These are phyloP conservation scores for Venusia cambrica DNA, from an alignment of 2,888 invertebrate species.

Conservation along the genomic window DNA sequence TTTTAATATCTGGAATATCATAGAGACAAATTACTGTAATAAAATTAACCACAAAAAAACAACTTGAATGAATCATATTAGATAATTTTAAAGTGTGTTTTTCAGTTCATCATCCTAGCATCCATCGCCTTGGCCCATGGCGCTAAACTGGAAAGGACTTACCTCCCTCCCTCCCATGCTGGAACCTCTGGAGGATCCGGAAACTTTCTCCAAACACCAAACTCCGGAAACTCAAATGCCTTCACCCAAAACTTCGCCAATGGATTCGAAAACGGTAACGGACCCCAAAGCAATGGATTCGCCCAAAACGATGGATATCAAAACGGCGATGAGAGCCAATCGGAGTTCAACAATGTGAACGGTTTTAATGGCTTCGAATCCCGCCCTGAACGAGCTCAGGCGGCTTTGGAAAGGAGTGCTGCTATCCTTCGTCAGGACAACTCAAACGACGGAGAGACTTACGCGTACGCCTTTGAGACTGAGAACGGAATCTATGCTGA, in stretches of 20 bases:
- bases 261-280: too few relatives aligned
- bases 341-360: slow-evolving; percentile 32
- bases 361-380: slow-evolving; percentile 30
- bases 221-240: slow-evolving; percentile 27
- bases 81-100: slow-evolving; percentile 5
- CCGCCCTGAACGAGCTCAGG: slow-evolving; percentile 58
- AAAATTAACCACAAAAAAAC: neutral
- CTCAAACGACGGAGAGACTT: slow-evolving; percentile 63
- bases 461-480: slow-evolving; percentile 64
- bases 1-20: too few relatives aligned
- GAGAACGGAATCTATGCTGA: slow-evolving; percentile 70
- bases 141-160: slow-evolving; percentile 63
- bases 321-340: slow-evolving; percentile 13
- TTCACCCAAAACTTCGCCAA: slow-evolving; percentile 27
- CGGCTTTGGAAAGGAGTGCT: slow-evolving; percentile 61
- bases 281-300: slow-evolving; percentile 21
- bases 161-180: slow-evolving; percentile 61
- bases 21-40: too few relatives aligned
- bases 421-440: slow-evolving; percentile 64
- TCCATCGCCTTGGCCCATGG: slow-evolving; percentile 50
- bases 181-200: slow-evolving; percentile 50
- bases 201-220: slow-evolving; percentile 52
- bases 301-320: slow-evolving; percentile 15
- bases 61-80: too few relatives aligned
- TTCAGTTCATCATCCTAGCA: slow-evolving; percentile 59